Evolutionary conservation across 2,888 invertebrate species (phyloP).

Genomic region (Branchinecta sandiegonensis): DNA sequence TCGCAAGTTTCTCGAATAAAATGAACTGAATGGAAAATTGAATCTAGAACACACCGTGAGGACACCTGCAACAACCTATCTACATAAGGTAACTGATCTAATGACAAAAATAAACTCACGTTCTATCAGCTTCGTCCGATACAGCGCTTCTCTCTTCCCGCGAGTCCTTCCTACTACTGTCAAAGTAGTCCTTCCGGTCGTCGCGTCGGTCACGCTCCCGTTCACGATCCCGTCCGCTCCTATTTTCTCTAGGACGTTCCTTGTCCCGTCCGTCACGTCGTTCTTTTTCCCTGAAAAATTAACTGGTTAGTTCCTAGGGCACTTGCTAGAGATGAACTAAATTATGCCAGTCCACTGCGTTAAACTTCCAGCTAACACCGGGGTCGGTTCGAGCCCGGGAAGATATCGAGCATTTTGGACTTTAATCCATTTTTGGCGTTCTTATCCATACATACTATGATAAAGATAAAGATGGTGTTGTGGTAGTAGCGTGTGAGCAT

Average conservation of each 20-base stretch:
- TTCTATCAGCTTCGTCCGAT: constrained; percentile 22
- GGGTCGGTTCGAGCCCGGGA: too few species aligned
- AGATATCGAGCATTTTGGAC: too few species aligned
- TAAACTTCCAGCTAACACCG: too few species aligned
- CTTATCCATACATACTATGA: too few species aligned
- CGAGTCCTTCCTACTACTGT: constrained; percentile 26
- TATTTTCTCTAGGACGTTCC: constrained; percentile 12
- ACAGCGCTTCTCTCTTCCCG: constrained; percentile 26
- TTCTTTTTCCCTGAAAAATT: constrained; percentile 26
- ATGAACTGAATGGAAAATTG: too few species aligned
- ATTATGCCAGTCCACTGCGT: too few species aligned
- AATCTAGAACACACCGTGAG: too few species aligned
- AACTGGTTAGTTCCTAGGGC: background rate
- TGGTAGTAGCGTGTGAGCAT: too few species aligned
- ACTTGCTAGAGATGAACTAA: background rate
- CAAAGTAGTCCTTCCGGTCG: constrained; percentile 25
- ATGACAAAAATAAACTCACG: constrained; percentile 10
- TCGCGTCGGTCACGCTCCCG: constrained; percentile 28
- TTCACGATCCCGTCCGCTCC: constrained; percentile 26
- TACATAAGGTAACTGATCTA: background rate
- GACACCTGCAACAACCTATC: too few species aligned
- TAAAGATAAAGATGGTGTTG: too few species aligned
- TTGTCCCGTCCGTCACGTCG: constrained; percentile 28
- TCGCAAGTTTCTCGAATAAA: too few species aligned
- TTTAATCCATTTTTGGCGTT: too few species aligned